These are phyloP conservation scores for Rotaria macrura DNA, from an alignment of 2,888 invertebrate species.

Conservation along the genomic window DNA sequence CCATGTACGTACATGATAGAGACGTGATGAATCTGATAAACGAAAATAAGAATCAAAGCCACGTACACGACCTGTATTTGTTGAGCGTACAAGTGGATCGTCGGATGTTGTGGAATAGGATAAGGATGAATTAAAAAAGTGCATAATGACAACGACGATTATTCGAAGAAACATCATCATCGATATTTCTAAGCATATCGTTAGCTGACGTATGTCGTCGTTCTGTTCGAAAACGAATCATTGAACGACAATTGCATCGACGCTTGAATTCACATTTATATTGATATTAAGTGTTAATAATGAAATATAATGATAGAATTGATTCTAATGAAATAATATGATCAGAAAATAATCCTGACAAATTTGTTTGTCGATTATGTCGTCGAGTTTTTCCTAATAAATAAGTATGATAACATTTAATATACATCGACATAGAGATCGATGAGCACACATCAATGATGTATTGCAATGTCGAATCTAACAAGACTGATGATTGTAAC, in stretches of 20 bases:
- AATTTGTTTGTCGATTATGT: neutral
- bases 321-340: neutral
- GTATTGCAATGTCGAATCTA: neutral
- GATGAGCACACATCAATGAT: neutral
- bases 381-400: neutral
- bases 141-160: neutral
- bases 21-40: neutral
- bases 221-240: neutral
- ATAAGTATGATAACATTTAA: neutral
- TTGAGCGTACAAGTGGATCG: neutral
- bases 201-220: neutral
- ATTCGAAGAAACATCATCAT: neutral
- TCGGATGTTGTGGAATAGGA: neutral
- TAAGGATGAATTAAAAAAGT: neutral
- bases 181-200: neutral
- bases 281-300: neutral
- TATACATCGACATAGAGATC: neutral
- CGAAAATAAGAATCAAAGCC: neutral
- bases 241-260: neutral
- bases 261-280: neutral
- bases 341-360: neutral
- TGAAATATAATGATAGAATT: neutral
- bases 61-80: neutral
- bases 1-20: constrained; percentile 39
- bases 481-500: neutral